A percentile compares a stretch with the other conserved stretches of the same genome.
Conservation (phyloP, 2,888 invertebrate species). For the Heliconius hortense region DNA sequence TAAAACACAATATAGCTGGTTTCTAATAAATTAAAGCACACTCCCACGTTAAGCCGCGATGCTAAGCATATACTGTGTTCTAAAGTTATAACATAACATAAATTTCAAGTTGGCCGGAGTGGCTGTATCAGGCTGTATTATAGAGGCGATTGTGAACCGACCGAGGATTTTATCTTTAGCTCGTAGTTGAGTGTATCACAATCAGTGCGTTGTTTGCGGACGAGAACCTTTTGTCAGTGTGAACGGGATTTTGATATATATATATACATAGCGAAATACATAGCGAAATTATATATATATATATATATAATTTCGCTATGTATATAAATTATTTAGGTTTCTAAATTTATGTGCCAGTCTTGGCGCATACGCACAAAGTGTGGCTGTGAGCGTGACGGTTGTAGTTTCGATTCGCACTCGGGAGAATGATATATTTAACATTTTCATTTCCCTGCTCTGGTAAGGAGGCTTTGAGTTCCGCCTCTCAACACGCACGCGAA, state of each 20-base stretch:
- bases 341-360: neutral
- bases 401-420: too few species aligned
- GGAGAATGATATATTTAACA: too few species aligned
- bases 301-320: neutral
- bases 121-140: conserved; percentile 14
- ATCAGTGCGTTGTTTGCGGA: conserved; percentile 13
- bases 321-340: neutral
- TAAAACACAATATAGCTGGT: conserved; percentile 18
- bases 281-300: too few species aligned
- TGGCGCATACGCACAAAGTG: too few species aligned
- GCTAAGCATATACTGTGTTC: conserved; percentile 30
- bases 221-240: conserved; percentile 5
- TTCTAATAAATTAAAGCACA: conserved; percentile 35
- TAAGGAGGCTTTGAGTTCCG: too few species aligned
- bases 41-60: conserved; percentile 35
- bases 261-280: too few species aligned
- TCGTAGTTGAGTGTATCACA: conserved; percentile 21
- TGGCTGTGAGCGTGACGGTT: too few species aligned
- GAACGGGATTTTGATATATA: neutral
- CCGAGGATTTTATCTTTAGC: conserved; percentile 23
- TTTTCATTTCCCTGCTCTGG: too few species aligned
- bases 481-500: too few species aligned
- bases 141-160: conserved; percentile 21
- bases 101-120: conserved; percentile 35
- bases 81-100: conserved; percentile 40